Evolutionary conservation across 2,797 vertebrate genomes (phyloP).

Genomic region (Carapus acus): DNA sequence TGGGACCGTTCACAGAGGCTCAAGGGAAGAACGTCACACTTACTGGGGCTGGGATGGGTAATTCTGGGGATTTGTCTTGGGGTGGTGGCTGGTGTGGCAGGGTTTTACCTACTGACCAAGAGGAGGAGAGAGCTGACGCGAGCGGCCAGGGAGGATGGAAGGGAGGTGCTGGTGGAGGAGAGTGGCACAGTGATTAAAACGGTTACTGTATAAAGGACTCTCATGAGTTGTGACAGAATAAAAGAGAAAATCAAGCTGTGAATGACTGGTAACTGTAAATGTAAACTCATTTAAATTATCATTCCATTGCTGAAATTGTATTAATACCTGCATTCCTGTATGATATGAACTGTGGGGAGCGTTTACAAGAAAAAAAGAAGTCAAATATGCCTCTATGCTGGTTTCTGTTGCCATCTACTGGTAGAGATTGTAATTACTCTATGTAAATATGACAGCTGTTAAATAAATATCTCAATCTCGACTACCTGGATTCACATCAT

Average conservation of each 20-base stretch:
- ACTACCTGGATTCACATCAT: not conserved
- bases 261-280: not conserved
- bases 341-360: not conserved
- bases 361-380: not conserved
- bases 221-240: not conserved
- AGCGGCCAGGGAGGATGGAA: constrained; percentile 60
- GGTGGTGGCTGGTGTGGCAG: constrained; percentile 46
- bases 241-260: not conserved
- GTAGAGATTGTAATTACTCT: constrained; percentile 25
- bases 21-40: constrained; percentile 40
- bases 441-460: not conserved
- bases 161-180: constrained; percentile 64
- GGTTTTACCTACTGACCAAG: constrained; percentile 51
- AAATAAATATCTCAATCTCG: not conserved
- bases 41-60: constrained; percentile 66
- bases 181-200: constrained; percentile 65
- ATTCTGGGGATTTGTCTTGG: constrained; percentile 60
- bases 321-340: not conserved
- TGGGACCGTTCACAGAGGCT: constrained; percentile 56
- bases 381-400: not conserved
- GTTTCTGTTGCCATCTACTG: constrained; percentile 56
- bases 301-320: not conserved
- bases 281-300: too few relatives aligned
- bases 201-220: constrained; percentile 63
- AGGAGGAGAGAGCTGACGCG: constrained; percentile 44